Percentiles rank a stretch among this genome's conserved stretches.
Conservation (phyloP, 2,888 invertebrate species). For the Heliconius ethilla region DNA sequence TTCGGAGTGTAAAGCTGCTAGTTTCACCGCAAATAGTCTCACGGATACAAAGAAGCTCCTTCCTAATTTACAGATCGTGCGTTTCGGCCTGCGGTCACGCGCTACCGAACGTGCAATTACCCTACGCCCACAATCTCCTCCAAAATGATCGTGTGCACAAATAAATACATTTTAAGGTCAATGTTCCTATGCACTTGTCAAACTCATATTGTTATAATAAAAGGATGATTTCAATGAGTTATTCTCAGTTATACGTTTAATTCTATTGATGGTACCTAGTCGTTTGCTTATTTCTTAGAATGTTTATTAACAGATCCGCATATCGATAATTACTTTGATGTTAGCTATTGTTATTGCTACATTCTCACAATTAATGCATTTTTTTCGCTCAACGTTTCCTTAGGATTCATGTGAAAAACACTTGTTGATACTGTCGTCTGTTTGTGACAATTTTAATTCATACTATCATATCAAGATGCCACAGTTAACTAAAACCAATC, state of each 20-base stretch:
- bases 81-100: slow-evolving; percentile 73
- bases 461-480: not conserved
- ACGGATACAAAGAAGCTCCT: slow-evolving; percentile 63
- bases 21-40: slow-evolving; percentile 75
- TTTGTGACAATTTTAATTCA: not conserved
- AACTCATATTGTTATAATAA: not conserved
- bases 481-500: not conserved
- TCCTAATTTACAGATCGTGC: slow-evolving; percentile 74
- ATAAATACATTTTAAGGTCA: slow-evolving; percentile 36
- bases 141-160: slow-evolving; percentile 35
- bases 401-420: not conserved
- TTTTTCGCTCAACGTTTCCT: not conserved
- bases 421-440: not conserved
- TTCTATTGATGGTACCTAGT: not conserved
- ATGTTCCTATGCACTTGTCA: slow-evolving; percentile 35
- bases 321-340: slow-evolving; percentile 37
- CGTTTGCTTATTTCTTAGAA: slow-evolving; percentile 1
- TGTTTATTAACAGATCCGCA: slow-evolving; percentile 24
- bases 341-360: slow-evolving; percentile 34
- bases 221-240: not conserved
- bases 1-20: slow-evolving; percentile 60
- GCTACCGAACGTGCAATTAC: slow-evolving; percentile 59
- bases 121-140: slow-evolving; percentile 42
- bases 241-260: not conserved
- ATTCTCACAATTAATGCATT: slow-evolving; percentile 33